Evolutionary conservation across 1,140 invertebrate species (phyloP), one percentile per base, ranked within the genome.

Genomic region (Drosophila teissieri): DNA sequence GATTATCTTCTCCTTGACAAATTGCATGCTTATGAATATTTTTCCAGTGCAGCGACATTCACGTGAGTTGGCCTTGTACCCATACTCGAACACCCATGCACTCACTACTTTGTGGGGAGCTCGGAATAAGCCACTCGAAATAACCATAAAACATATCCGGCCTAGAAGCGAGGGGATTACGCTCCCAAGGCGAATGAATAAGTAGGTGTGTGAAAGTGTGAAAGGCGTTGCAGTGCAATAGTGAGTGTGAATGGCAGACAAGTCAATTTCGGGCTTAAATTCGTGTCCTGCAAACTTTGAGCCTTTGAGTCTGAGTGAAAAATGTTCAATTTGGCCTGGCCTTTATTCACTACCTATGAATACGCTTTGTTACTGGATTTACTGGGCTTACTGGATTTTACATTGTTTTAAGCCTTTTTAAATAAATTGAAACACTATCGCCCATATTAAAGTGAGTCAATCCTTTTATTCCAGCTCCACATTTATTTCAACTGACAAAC

Each of bases 241-340:
- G 51, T 27, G 27, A 22, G 37, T 56, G 17, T 52, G 52, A 48
- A 67, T 67, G 49, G 19, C 60, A 57, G 53, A 22, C 61, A 64
- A 83, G 80, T 82, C 64, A 79, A 83, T 79, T 80, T 78, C 72
- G 84, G 67, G 80, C 76, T 75, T 58, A 68, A 74, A 82, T 82
- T 82, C 67, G 31, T 64, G 40, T 68, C 46, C 54, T 34, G 52
- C 48, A 44, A 64, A 52, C 77, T 76, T 24, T 24, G 24, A 24
- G 24, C 24, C 44, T 60, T 69, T 57, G 49, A 54, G 57, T 27
- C 45, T 39, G 52, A 40, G 19, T 42, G 36, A 44, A 48, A 36
- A 15, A 72, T 44, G 58, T 51, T 34, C 24, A 14, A 44, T 42
- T 27, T 17, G 15, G 15, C 17, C 12, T 19, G 24, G 7, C 46